A percentile compares a stretch with the other conserved stretches of the same genome.
Evolutionary conservation across 2,113 vertebrate genomes (phyloP).

Genomic region (Ceuthmochares aereus): DNA sequence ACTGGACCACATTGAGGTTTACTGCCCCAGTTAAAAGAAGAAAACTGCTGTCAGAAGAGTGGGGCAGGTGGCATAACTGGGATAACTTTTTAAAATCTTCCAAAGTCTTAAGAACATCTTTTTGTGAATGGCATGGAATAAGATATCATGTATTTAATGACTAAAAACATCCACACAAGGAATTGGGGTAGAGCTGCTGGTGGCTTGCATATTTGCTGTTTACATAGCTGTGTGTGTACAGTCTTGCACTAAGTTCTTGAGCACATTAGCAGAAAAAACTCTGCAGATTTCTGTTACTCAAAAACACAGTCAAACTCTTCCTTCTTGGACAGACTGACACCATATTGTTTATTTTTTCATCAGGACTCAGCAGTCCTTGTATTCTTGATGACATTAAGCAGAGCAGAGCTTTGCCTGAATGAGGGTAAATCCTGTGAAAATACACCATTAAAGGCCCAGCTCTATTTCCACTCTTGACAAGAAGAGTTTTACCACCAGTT

Average conservation of each 20-base stretch:
- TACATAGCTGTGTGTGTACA: background rate
- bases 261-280: background rate
- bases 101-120: background rate
- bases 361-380: accelerated
- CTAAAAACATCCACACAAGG: background rate
- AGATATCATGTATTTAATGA: background rate
- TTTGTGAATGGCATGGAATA: background rate
- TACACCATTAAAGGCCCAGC: background rate
- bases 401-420: background rate
- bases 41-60: background rate
- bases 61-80: background rate
- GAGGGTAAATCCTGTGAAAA: background rate
- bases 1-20: accelerated
- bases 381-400: background rate
- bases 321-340: background rate
- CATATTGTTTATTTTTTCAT: background rate
- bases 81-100: too few species aligned
- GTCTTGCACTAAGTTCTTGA: background rate
- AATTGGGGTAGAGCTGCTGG: background rate
- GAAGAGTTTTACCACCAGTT: background rate
- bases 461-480: background rate
- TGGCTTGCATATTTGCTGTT: background rate
- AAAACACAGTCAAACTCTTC: background rate
- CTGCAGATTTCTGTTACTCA: background rate
- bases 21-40: background rate